phyloP scores from a whole-genome alignment of 30 jellyfish, hydroid and myxozoan species.

The Aurelia aurita region DNA sequence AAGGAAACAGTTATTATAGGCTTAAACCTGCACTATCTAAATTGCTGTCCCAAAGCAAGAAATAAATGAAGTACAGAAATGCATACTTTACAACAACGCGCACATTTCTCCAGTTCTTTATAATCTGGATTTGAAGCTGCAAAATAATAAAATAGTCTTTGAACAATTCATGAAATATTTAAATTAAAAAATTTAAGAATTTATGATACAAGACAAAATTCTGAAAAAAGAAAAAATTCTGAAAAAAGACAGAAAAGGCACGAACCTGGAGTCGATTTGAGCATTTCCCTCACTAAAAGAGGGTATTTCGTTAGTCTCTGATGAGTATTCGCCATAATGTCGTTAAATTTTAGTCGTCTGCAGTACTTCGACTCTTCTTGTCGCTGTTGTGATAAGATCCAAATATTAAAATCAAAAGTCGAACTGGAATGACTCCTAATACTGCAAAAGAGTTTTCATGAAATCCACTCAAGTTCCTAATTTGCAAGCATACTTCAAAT shows the following conservation, averaged over 20 bases:
- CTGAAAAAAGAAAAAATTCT: background rate
- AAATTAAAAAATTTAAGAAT: background rate
- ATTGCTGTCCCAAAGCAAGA: too few relatives aligned
- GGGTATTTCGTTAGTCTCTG: conserved; percentile 97
- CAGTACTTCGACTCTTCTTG: conserved; percentile 89
- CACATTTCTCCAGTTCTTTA: conserved; percentile 79
- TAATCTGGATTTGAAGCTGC: conserved; percentile 70
- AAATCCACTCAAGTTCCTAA: too few relatives aligned
- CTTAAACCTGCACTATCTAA: too few relatives aligned
- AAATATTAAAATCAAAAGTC: too few relatives aligned
- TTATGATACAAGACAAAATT: background rate
- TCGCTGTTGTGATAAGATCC: conserved; percentile 37
- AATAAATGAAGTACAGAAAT: too few relatives aligned
- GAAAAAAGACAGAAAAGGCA: background rate
- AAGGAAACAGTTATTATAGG: too few relatives aligned
- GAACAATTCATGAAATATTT: background rate
- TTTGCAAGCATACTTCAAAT: too few relatives aligned
- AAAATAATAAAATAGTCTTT: too few relatives aligned
- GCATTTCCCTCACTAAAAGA: conserved; percentile 76
- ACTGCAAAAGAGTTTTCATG: too few relatives aligned
- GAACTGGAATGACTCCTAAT: too few relatives aligned
- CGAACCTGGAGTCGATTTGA: conserved; percentile 85
- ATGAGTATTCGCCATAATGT: conserved; percentile 95
- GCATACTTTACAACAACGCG: conserved; percentile 75
- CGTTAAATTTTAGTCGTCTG: conserved; percentile 92